Evolutionary conservation across 1,140 invertebrate species (phyloP).

Genomic region (Linepithema humile): DNA sequence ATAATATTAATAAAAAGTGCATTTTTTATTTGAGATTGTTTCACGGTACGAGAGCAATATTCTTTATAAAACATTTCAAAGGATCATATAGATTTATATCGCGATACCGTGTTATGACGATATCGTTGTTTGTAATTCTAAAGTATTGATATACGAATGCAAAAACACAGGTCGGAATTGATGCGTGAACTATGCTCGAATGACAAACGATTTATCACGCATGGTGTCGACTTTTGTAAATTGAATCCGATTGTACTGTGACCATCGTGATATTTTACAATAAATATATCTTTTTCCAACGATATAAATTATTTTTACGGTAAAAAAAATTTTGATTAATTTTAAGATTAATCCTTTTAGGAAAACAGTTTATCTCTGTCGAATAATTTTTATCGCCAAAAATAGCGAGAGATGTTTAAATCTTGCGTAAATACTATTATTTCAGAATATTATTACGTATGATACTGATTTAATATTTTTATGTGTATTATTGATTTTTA

Average conservation of each 20-base stretch:
- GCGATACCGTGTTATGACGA: background rate
- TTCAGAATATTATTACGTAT: background rate
- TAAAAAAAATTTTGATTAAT: background rate
- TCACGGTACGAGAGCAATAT: background rate
- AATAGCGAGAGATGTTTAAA: background rate
- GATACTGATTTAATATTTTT: background rate
- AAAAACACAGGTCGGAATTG: background rate
- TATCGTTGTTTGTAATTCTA: background rate
- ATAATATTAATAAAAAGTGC: background rate
- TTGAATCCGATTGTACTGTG: background rate
- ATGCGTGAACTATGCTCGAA: background rate
- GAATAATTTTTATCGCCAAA: background rate
- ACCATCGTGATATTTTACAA: background rate
- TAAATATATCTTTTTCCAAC: background rate
- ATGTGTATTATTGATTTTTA: background rate
- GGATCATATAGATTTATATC: background rate
- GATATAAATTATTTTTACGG: background rate
- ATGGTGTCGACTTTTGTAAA: conserved; percentile 1
- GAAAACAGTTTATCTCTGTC: background rate
- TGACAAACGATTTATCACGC: background rate
- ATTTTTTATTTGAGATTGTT: background rate
- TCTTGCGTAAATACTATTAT: background rate
- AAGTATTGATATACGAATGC: background rate
- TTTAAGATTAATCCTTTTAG: background rate
- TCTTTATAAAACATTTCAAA: background rate